Conservation (phyloP, 2,113 vertebrate species). For the Mirza zaza region DNA sequence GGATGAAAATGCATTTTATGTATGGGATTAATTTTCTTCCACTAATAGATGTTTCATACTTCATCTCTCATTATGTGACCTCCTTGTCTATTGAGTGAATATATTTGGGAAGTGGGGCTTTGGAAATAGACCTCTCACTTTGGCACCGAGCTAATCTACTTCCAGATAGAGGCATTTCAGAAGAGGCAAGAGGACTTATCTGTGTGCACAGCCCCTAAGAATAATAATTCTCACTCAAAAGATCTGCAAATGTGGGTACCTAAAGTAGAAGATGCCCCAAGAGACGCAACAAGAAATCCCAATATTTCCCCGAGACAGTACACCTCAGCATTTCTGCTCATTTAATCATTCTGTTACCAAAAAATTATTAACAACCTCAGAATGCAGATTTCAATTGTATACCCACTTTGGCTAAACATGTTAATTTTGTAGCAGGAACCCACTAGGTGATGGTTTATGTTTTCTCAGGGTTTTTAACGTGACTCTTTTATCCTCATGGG, state of each 20-base stretch:
- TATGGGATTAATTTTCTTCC: background rate
- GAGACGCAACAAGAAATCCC: background rate
- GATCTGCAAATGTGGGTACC: background rate
- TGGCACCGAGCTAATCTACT: background rate
- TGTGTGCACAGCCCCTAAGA: background rate
- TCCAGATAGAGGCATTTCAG: background rate
- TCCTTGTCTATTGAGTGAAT: background rate
- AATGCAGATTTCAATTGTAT: background rate
- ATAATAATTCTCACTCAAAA: background rate
- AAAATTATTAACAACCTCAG: background rate
- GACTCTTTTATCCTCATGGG: background rate
- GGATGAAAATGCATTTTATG: background rate
- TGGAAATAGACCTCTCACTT: background rate
- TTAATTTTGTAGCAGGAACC: background rate
- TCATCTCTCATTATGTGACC: background rate
- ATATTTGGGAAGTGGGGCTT: background rate
- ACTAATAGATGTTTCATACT: background rate
- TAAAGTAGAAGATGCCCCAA: background rate
- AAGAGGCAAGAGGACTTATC: background rate
- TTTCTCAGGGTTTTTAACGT: background rate
- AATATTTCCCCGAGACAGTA: background rate
- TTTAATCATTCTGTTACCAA: background rate
- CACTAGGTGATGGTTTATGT: background rate
- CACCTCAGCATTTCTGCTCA: background rate
- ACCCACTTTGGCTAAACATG: background rate